Evolutionary conservation across 2,888 invertebrate genomes (phyloP).

Genomic region (Patella pellucida): DNA sequence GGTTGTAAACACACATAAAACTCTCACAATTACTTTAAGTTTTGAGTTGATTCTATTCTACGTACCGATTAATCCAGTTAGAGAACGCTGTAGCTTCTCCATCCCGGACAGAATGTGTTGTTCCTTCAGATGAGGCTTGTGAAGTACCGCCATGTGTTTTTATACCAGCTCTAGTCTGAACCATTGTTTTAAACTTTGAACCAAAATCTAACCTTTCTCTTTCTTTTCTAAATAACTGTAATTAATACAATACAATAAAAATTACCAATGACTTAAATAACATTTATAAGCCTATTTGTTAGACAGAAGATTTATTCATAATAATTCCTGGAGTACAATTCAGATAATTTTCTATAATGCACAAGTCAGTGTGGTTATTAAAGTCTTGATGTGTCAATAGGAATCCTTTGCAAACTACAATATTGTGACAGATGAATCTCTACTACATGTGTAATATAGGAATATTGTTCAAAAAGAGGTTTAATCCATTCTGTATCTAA

Average conservation of each 20-base stretch:
- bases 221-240: conserved; percentile 84
- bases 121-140: conserved; percentile 88
- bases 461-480: too few species aligned
- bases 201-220: conserved; percentile 89
- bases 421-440: too few species aligned
- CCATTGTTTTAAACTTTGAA: conserved; percentile 91
- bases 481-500: too few species aligned
- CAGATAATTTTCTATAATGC: neutral
- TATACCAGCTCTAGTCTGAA: conserved; percentile 91
- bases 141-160: conserved; percentile 94
- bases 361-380: neutral
- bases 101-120: conserved; percentile 83
- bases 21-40: too few species aligned
- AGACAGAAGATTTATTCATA: neutral
- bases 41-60: neutral
- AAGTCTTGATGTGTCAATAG: neutral
- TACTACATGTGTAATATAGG: too few species aligned
- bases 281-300: neutral
- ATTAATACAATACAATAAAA: conserved; percentile 23
- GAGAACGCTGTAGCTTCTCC: conserved; percentile 96
- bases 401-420: neutral
- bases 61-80: conserved; percentile 91
- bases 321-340: neutral
- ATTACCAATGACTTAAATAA: neutral
- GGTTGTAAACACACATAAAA: too few species aligned